Conservation (phyloP, 1,140 invertebrate genomes). For the Aricia agestis region DNA sequence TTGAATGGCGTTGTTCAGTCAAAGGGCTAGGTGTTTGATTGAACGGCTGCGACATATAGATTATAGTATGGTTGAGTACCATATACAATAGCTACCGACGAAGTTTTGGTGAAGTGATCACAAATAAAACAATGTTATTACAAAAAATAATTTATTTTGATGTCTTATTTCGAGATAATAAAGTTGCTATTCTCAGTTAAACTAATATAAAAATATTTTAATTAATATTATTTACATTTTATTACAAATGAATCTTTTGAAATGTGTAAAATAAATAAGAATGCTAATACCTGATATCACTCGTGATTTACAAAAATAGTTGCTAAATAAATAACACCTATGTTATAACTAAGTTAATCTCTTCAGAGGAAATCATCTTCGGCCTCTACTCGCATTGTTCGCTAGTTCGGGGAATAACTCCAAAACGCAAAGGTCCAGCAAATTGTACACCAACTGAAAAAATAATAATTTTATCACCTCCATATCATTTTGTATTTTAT, state of each 20-base stretch:
- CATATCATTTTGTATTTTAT: no score
- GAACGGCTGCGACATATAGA: no score
- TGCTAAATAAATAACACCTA: slow-evolving; percentile 31
- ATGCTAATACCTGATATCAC: slow-evolving; percentile 32
- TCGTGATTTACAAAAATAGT: slow-evolving; percentile 42
- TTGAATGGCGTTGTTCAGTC: no score
- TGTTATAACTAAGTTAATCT: not conserved
- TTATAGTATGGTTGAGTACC: no score
- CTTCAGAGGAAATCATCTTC: slow-evolving; percentile 46
- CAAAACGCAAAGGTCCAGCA: slow-evolving; percentile 62
- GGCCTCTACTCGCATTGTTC: slow-evolving; percentile 36
- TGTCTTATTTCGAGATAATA: slow-evolving; percentile 33
- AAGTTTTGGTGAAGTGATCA: not conserved
- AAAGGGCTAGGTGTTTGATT: no score
- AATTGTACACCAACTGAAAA: slow-evolving; percentile 70
- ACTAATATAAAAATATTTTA: slow-evolving; percentile 60
- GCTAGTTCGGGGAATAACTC: slow-evolving; percentile 68
- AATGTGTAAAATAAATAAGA: slow-evolving; percentile 39
- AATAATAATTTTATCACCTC: not conserved
- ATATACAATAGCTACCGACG: no score
- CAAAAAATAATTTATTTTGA: slow-evolving; percentile 38
- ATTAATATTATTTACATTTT: slow-evolving; percentile 54
- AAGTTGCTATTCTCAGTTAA: slow-evolving; percentile 21
- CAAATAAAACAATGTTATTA: slow-evolving; percentile 21
- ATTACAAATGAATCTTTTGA: slow-evolving; percentile 36